These are phyloP conservation scores for Nestor notabilis DNA, from an alignment of 2,113 vertebrate species.

Conservation along the genomic window DNA sequence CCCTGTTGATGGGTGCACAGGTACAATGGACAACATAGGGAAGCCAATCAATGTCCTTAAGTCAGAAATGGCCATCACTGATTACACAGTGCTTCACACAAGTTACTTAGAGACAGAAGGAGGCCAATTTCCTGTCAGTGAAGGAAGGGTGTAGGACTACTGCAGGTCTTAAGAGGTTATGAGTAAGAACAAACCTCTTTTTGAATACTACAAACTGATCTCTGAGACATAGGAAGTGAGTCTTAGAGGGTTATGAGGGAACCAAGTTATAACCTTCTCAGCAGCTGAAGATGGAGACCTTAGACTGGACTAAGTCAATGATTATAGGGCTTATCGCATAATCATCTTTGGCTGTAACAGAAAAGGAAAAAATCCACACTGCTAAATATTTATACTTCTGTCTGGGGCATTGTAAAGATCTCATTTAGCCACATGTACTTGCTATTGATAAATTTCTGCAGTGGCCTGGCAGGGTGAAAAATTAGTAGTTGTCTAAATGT, in stretches of 20 bases:
- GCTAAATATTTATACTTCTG: neutral
- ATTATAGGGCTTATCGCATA: neutral
- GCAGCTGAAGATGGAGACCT: neutral
- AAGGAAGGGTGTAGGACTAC: neutral
- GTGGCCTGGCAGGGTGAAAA: neutral
- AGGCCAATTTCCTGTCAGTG: fast-evolving
- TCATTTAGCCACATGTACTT: neutral
- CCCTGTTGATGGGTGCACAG: neutral
- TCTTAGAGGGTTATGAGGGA: neutral
- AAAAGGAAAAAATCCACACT: neutral
- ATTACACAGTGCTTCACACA: neutral
- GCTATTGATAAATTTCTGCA: neutral
- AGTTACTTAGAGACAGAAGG: neutral
- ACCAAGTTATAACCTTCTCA: neutral
- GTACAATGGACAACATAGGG: fast-evolving
- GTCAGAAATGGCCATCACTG: neutral
- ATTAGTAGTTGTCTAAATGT: neutral
- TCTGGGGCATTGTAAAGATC: neutral
- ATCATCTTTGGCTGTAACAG: neutral
- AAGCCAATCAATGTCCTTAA: neutral
- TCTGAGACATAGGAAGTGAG: neutral
- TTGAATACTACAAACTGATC: neutral
- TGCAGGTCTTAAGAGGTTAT: neutral
- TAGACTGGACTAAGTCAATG: neutral
- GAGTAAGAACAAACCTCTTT: neutral